Evolutionary conservation across 1,140 invertebrate species (phyloP), one percentile per base, ranked within the genome.

Genomic region (Hycleus phaleratus): DNA sequence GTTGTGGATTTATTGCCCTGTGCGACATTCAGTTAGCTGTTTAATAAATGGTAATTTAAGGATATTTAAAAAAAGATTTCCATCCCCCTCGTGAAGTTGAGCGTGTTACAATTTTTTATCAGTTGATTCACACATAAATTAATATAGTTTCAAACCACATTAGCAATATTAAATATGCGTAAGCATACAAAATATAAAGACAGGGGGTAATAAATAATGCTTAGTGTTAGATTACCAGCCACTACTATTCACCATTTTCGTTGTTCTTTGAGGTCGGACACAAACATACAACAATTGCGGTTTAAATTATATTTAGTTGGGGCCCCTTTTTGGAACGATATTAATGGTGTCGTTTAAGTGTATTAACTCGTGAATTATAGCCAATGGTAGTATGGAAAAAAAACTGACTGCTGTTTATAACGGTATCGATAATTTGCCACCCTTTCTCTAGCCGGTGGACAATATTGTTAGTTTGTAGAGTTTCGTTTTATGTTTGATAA

Each of bases 81-180:
- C 44, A 47, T 32, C 32, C 32, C 32, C 32, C 18, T 12, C 18
- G 18, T 18, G 18, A 18, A 1, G 18, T 32, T 32, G 7, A 44
- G 52, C 52, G 52, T 55, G 45, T 46, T 45, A 44, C 40, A 55
- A 25, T 55, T 44, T 53, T 55, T 55, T 55, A 55, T 55, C 52
- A 55, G 26, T 46, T 46, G 42, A 55, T 55, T 55, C 52, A 55
- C 52, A 55, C 52, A 55, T 55, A 55, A 55, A 55, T 55, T 55
- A 55, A 55, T 55, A 47, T 3, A 46, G 10, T 47, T 46, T 32
- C 18, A 32, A 26, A 32, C 45, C 52, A 55, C 52, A 55, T 42
- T 42, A 42, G 51, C 51, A 43, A 53, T 53, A 53, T 53, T 53
- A 53, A 52, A 42, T 46, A 53, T 53, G 51, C 51, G 32, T 32